Evolutionary conservation across 2,797 vertebrate species (phyloP), one percentile per base, ranked within the genome.

Genomic region (Triplophysa bombifrons): DNA sequence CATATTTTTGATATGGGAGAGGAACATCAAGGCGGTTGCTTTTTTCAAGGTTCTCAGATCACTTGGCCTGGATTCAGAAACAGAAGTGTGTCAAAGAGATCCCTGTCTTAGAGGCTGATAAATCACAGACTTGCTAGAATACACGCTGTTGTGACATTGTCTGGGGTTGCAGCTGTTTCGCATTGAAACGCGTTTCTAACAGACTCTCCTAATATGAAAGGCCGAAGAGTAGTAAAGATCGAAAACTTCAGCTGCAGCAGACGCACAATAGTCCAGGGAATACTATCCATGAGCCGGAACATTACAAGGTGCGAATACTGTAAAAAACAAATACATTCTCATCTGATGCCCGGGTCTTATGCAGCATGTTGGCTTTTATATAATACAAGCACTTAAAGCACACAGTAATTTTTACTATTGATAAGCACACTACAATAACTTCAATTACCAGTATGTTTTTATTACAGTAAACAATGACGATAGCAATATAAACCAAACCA

Each of bases 81-180:
- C 86, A 90, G 85, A 91, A 92, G 89, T 90, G 88, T 90, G 90
- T 91, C 88, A 90, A 89, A 87, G 89, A 85, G 86, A 92, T 89
- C 80, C 88, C 69, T 86, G 86, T 88, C 91, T 91, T 87, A 88
- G 92, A 92, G 86, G 87, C 82, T 81, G 71, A 80, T 84, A 76
- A 69, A 86, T 76, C 81, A 71, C 78, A 79, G 83, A 80, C 80
- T 82, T 80, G 22, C 72, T 76, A 41, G 78, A 81, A 72, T 81
- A 53, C 78, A 67, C 63, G 74, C 80, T 83, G 83, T 67, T 84
- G 64, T 50, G 80, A 84, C 78, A 76, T 72, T 70, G 72, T 79
- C 72, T 63, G 51, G 51, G 79, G 68, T 53, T 69, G 64, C 73
- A 83, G 78, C 58, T 67, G 72, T 83, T 86, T 74, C 70, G 72